These are phyloP conservation scores for Catocala nupta DNA, from an alignment of 2,888 invertebrate genomes.

Conservation along the genomic window DNA sequence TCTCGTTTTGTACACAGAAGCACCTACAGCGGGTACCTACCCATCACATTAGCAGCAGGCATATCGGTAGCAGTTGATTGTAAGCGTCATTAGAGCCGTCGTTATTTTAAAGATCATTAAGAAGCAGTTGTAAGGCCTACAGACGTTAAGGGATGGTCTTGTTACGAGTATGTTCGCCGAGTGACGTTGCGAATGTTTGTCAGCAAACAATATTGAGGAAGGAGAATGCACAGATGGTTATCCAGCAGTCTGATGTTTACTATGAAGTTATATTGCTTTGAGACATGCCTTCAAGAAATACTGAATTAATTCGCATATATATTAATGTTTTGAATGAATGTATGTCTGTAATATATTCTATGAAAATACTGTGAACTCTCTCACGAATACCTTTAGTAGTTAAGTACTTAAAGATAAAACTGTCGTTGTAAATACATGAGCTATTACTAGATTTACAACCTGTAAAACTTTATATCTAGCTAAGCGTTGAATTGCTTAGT, in stretches of 20 bases:
- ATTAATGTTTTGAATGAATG: no score
- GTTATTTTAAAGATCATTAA: slow-evolving; percentile 15
- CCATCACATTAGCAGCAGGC: background rate
- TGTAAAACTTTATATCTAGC: slow-evolving; percentile 17
- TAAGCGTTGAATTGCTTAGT: slow-evolving; percentile 4
- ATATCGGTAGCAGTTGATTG: slow-evolving; percentile 3
- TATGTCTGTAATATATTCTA: background rate
- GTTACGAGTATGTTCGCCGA: background rate
- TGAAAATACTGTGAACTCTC: slow-evolving; percentile 5
- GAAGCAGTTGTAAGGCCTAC: slow-evolving; percentile 13
- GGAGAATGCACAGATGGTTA: no score
- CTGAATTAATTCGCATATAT: slow-evolving; percentile 12
- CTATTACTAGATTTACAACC: slow-evolving; percentile 13
- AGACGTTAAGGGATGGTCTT: slow-evolving; percentile 4
- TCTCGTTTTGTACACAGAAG: no score
- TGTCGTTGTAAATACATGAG: background rate
- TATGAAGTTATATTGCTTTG: slow-evolving; percentile 12
- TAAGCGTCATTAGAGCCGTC: background rate
- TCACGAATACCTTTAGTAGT: background rate
- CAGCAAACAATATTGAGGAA: no score
- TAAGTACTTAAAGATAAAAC: background rate
- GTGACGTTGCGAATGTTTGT: no score
- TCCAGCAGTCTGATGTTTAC: no score
- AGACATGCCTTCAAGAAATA: slow-evolving; percentile 7
- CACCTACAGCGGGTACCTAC: no score